These are phyloP conservation scores for Pollachius pollachius DNA, from an alignment of 2,113 vertebrate species.

Conservation along the genomic window DNA sequence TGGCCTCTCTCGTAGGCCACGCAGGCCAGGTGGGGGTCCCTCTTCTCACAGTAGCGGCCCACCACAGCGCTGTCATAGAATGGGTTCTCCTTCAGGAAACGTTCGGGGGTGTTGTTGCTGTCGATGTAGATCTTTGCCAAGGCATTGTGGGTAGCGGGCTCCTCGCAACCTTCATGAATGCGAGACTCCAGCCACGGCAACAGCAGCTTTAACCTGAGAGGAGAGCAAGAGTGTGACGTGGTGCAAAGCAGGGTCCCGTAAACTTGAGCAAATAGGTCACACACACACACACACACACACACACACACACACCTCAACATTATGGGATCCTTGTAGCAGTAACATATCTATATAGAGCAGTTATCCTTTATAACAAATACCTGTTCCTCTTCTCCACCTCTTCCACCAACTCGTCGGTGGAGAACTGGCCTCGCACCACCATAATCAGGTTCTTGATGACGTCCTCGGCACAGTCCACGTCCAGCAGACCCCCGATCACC, in stretches of 20 bases:
- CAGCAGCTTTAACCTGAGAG: slow-evolving; percentile 82
- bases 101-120: slow-evolving; percentile 88
- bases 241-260: too few species aligned
- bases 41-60: slow-evolving; percentile 88
- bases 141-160: slow-evolving; percentile 89
- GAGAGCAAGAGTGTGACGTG: background rate
- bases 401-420: slow-evolving; percentile 89
- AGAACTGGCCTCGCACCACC: slow-evolving; percentile 90
- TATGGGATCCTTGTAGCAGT: background rate
- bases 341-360: background rate
- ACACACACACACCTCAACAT: background rate
- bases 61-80: slow-evolving; percentile 87
- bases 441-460: slow-evolving; percentile 91
- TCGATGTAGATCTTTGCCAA: slow-evolving; percentile 93
- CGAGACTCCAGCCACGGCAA: slow-evolving; percentile 88
- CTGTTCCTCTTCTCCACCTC: slow-evolving; percentile 94
- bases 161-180: slow-evolving; percentile 88
- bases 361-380: slow-evolving; percentile 62
- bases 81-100: slow-evolving; percentile 86
- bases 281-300: background rate
- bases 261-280: background rate
- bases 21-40: slow-evolving; percentile 88
- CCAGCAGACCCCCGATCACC: slow-evolving; percentile 88
- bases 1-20: slow-evolving; percentile 89
- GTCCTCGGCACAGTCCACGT: slow-evolving; percentile 92